Conservation (phyloP, 1,140 invertebrate species). For the Drosophila nasuta region DNA sequence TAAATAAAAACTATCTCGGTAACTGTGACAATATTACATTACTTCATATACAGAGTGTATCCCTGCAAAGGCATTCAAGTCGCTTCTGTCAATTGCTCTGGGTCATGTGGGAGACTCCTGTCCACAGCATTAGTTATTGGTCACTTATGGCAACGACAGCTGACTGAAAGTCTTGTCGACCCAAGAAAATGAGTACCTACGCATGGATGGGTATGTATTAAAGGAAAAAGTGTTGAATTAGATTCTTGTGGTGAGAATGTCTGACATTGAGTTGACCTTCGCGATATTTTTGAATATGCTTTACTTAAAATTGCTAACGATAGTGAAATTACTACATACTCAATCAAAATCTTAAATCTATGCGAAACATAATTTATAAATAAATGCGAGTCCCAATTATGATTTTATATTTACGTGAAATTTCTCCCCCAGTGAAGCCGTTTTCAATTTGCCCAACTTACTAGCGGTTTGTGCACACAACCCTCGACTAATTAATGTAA, state of each 20-base stretch:
- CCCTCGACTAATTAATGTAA: conserved; percentile 70
- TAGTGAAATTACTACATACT: no score
- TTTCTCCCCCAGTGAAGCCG: neutral
- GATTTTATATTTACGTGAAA: no score
- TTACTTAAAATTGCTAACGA: no score
- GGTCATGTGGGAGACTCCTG: neutral
- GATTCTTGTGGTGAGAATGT: neutral
- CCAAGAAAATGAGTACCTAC: conserved; percentile 20
- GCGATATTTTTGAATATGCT: neutral
- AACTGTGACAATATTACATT: conserved; percentile 34
- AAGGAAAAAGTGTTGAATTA: neutral
- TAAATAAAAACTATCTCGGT: conserved; percentile 61
- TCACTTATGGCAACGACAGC: conserved; percentile 50
- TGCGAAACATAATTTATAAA: neutral
- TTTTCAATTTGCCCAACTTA: conserved; percentile 5
- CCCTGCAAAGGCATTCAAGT: conserved; percentile 25
- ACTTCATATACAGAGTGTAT: conserved; percentile 18
- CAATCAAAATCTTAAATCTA: no score
- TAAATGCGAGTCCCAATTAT: neutral
- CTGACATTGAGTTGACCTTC: conserved; percentile 29
- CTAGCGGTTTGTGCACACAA: neutral
- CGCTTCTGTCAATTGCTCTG: conserved; percentile 21
- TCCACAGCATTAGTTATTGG: conserved; percentile 13
- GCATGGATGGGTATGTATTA: neutral
- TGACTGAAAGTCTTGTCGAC: conserved; percentile 36